Base-by-base conservation (phyloP, 2,888 invertebrate genomes). In the Drosophila cracens region DNA sequence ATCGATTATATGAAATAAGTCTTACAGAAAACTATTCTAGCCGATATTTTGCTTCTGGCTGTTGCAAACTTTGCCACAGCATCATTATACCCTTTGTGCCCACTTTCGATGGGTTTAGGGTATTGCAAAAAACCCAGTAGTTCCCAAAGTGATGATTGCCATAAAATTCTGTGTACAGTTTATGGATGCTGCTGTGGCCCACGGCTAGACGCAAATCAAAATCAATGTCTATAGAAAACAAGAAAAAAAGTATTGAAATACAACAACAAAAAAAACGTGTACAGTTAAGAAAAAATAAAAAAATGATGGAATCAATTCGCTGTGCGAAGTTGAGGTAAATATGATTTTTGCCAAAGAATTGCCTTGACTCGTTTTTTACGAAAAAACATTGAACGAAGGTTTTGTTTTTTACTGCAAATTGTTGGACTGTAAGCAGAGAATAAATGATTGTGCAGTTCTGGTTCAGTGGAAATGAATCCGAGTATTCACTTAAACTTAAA, bases 101-200 rank as follows among this genome's bases (percentile, higher is more conserved):
- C 16, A 16, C 4, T 8, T 25, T 2, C 7, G 0, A 4, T 46
- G 46, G 8, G 25, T 16, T 16, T 25, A 46, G 46, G 46, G 46
- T 25, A 46, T 1, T 2, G 25, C 21, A 0, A 16, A 59, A 82
- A 76, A 81, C 74, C 83, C 79, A 81, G 83, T 83, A 76, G 82
- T 81, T 81, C 70, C 62, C 74, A 70, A 81, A 74, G 69, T 82
- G 82, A 74, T 68, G 33, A 10, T 33, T 33, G 81, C 80, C 80
- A 77, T 80, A 49, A 77, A 74, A 71, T 66, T 82, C 31, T 36
- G 64, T 67, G 29, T 81, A 64, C 60, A 52, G 61, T 59, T 61
- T 71, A 40, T 66, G 36, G 53, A 38, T 53, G 58, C 46, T 58
- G 51, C 59, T 33, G 38, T 46, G 72, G 54, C 58, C 54, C 65